These are phyloP conservation scores for Brachionichthys hirsutus DNA, from an alignment of 2,113 vertebrate genomes.

Conservation along the genomic window DNA sequence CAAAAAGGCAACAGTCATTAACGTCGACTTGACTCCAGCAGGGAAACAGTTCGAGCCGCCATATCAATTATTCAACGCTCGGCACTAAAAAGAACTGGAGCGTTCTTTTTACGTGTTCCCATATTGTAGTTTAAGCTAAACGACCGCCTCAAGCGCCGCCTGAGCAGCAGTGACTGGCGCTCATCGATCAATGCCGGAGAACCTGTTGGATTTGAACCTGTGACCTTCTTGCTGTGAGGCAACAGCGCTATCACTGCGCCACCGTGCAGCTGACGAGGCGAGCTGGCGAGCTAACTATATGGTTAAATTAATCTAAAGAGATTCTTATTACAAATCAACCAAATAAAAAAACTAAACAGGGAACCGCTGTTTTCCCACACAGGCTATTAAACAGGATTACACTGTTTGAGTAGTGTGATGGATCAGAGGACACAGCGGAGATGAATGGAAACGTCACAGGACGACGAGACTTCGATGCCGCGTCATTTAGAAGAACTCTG, in stretches of 20 bases:
- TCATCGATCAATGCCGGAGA: slow-evolving; percentile 42
- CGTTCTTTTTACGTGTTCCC: slow-evolving; percentile 39
- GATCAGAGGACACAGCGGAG: slow-evolving; percentile 43
- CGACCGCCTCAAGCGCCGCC: slow-evolving; percentile 48
- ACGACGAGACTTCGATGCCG: slow-evolving; percentile 36
- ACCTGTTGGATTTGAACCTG: too few species aligned
- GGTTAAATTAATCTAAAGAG: too few species aligned
- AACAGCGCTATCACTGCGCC: too few species aligned
- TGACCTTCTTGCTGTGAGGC: too few species aligned
- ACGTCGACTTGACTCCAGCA: slow-evolving; percentile 38
- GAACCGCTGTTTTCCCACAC: too few species aligned
- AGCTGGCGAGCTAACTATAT: neutral
- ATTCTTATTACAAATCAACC: too few species aligned
- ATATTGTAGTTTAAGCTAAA: slow-evolving; percentile 41
- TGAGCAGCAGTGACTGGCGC: slow-evolving; percentile 35
- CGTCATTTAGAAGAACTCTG: slow-evolving; percentile 15
- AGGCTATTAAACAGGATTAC: slow-evolving; percentile 4
- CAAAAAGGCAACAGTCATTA: slow-evolving; percentile 37
- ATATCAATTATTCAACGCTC: slow-evolving; percentile 58
- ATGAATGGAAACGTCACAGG: slow-evolving; percentile 45
- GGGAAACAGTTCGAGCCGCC: slow-evolving; percentile 53
- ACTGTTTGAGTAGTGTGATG: slow-evolving; percentile 48
- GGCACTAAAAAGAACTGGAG: slow-evolving; percentile 46
- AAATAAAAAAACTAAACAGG: too few species aligned
- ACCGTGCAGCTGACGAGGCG: too few species aligned